These are phyloP conservation scores for Crocuta crocuta DNA, from an alignment of 2,113 vertebrate genomes.

Conservation along the genomic window DNA sequence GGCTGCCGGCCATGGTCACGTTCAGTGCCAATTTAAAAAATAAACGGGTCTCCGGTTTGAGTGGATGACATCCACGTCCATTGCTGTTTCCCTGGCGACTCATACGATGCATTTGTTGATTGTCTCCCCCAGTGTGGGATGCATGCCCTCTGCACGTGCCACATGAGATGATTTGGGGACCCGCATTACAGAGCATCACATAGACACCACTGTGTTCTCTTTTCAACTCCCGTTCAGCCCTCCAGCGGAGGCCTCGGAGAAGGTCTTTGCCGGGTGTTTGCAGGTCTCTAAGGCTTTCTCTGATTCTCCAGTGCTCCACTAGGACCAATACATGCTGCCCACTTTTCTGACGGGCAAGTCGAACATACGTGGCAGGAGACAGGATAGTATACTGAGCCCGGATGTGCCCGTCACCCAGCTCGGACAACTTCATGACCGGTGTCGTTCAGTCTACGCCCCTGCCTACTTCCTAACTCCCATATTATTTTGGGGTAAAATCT, in stretches of 20 bases:
- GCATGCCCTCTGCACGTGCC: accelerated
- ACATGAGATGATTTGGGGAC: not conserved
- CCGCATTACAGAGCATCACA: accelerated
- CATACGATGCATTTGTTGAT: no score
- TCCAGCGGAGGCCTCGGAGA: not conserved
- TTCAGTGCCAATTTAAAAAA: not conserved
- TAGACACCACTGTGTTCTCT: not conserved
- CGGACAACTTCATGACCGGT: accelerated
- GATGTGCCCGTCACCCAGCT: not conserved
- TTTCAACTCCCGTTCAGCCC: not conserved
- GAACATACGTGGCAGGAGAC: not conserved
- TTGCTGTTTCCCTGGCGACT: not conserved
- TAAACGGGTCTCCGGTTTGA: not conserved
- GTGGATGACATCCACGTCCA: not conserved
- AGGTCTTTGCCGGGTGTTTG: not conserved
- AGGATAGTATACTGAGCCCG: not conserved
- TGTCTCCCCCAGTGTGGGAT: not conserved
- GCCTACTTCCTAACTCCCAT: not conserved
- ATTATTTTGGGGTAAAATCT: not conserved
- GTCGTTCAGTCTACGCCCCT: not conserved
- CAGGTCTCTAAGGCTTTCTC: not conserved
- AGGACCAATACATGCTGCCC: not conserved
- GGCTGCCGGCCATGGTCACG: not conserved
- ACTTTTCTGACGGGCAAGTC: not conserved
- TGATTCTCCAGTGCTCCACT: not conserved